These are phyloP conservation scores for Parus major DNA, from an alignment of 2,113 vertebrate genomes.

Conservation along the genomic window DNA sequence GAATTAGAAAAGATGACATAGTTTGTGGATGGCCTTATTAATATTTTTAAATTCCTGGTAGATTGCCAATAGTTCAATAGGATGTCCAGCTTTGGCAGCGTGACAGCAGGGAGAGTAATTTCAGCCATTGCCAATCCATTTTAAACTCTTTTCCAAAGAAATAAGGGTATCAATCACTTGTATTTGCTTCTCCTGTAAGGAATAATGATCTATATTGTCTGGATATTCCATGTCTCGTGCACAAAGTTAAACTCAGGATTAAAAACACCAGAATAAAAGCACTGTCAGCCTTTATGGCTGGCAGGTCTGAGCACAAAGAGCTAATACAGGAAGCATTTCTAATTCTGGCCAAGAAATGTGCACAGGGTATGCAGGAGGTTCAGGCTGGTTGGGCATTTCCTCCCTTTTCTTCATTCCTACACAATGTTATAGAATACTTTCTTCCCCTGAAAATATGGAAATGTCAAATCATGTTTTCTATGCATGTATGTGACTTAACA, in stretches of 20 bases:
- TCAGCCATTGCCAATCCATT: constrained; percentile 42
- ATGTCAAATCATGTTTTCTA: constrained; percentile 9
- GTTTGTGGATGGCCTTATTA: neutral
- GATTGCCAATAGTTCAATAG: neutral
- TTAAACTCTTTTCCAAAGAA: constrained; percentile 39
- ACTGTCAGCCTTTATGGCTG: neutral
- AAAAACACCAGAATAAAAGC: neutral
- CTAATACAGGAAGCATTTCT: neutral
- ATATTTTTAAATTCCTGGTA: constrained; percentile 30
- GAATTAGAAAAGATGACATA: neutral
- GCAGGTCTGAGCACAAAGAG: neutral
- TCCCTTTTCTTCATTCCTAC: neutral
- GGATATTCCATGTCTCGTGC: neutral
- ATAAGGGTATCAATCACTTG: neutral
- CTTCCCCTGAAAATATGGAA: neutral
- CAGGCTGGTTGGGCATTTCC: neutral
- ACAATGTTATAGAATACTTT: neutral
- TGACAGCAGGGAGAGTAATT: constrained; percentile 37
- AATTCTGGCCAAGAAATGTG: neutral
- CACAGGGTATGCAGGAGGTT: neutral
- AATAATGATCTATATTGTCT: neutral
- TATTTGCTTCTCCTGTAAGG: constrained; percentile 7
- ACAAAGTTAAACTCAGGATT: neutral
- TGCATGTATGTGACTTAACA: neutral
- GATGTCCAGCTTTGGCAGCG: neutral